A percentile compares a stretch with the other conserved stretches of the same genome.
Conservation (phyloP, 2,797 vertebrate species). For the Antrozous pallidus region DNA sequence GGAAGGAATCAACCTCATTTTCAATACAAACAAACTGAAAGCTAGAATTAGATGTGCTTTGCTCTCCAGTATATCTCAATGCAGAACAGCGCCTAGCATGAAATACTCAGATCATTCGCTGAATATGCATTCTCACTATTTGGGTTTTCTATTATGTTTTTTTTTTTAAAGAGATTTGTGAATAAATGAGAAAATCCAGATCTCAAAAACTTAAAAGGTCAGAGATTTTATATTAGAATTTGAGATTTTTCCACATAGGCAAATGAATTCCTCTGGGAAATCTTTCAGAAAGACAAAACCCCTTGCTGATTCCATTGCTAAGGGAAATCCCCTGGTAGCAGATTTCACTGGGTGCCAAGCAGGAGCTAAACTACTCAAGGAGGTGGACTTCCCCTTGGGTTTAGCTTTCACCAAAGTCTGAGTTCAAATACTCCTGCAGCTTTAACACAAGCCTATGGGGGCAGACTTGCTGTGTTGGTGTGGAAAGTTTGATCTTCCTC, state of each 20-base stretch:
- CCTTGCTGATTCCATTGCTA: conserved; percentile 24
- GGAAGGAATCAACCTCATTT: conserved; percentile 22
- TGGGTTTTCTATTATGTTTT: not conserved
- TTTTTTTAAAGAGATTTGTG: conserved; percentile 37
- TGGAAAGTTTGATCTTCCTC: conserved; percentile 73
- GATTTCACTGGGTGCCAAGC: not conserved
- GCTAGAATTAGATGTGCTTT: not conserved
- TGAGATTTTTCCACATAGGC: conserved; percentile 41
- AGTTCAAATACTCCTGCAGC: not conserved
- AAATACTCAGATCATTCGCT: not conserved
- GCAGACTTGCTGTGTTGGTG: conserved; percentile 39
- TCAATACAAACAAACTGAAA: conserved; percentile 18
- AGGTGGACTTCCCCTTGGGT: conserved; percentile 61
- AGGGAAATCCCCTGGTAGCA: conserved; percentile 61
- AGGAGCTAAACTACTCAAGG: conserved; percentile 7
- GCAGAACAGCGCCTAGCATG: not conserved
- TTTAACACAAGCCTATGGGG: conserved; percentile 23
- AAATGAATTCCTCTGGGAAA: conserved; percentile 69
- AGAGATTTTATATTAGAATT: conserved; percentile 18
- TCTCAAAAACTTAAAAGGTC: not conserved
- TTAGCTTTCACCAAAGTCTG: conserved; percentile 29
- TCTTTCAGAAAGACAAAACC: conserved; percentile 48
- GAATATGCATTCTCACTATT: not conserved
- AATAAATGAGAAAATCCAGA: conserved; percentile 54
- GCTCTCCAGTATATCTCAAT: not conserved